Evolutionary conservation across 2,797 vertebrate genomes (phyloP), one percentile per base, ranked within the genome.

Genomic region (Botia almorhae): DNA sequence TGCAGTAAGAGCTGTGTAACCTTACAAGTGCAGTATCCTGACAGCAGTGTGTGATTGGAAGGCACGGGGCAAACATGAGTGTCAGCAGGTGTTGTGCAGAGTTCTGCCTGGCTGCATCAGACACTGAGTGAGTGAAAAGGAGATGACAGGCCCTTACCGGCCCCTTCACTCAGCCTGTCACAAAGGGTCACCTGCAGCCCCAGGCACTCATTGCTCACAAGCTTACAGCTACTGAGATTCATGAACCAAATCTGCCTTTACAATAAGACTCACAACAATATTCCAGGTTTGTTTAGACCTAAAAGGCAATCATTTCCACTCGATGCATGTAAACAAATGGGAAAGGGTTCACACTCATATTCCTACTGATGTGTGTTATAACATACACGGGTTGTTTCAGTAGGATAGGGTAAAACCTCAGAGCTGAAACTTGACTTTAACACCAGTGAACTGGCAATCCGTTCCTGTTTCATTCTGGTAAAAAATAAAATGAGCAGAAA

Each of bases 131-230:
- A 78, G 78, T 72, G 91, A 90, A 90, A 91, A 90, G 90, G 87
- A 88, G 85, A 86, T 89, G 91, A 93, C 92, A 90, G 90, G 84
- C 76, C 85, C 78, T 81, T 85, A 89, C 89, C 89, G 89, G 91
- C 90, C 89, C 89, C 90, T 92, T 93, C 92, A 92, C 87, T 93
- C 91, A 93, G 72, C 81, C 91, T 91, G 92, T 92, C 93, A 91
- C 84, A 26, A 64, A 78, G 85, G 92, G 92, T 93, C 92, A 91
- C 85, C 84, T 76, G 69, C 74, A 29, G 76, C 76, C 23, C 58
- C 16, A 0, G 72, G 56, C 48, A 7, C 39, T 39, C 39, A 39
- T 39, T 77, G 60, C 61, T 73, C 78, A 56, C 23, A 68, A 61
- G 72, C 70, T 61, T 13, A 43, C 39, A 43, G 39, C 39, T 43